A percentile compares a stretch with the other conserved stretches of the same genome.
Evolutionary conservation across 2,797 vertebrate genomes (phyloP).

Genomic region (Furcifer pardalis): DNA sequence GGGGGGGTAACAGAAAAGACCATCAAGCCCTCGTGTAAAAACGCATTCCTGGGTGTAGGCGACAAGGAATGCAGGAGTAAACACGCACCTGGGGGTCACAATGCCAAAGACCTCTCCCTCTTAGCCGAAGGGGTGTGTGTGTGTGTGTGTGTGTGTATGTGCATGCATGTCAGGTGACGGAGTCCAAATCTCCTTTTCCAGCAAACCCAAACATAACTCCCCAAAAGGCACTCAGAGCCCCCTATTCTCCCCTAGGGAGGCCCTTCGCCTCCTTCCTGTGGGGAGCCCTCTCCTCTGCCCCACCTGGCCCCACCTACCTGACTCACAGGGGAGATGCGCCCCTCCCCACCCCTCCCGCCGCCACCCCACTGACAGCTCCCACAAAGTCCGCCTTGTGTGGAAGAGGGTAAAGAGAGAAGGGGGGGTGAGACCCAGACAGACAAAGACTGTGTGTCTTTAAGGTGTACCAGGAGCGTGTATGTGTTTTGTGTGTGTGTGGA

Average conservation of each 20-base stretch:
- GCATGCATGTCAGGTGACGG: no score
- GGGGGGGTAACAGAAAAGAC: no score
- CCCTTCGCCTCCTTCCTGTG: no score
- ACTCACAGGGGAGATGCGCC: not conserved
- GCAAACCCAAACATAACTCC: no score
- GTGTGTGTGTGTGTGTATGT: no score
- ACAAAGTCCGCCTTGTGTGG: not conserved
- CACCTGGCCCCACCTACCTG: constrained; percentile 30
- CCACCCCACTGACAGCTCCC: not conserved
- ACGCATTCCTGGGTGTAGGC: no score
- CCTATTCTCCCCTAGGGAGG: no score
- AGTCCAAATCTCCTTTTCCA: no score
- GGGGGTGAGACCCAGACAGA: not conserved
- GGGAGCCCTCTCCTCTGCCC: no score
- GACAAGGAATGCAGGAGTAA: not conserved
- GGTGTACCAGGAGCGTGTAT: not conserved
- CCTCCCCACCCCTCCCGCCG: not conserved
- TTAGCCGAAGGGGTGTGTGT: not conserved
- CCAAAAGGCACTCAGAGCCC: no score
- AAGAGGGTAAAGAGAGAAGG: not conserved
- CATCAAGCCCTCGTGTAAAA: no score
- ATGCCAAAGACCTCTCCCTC: not conserved
- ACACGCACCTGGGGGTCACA: not conserved
- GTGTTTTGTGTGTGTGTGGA: no score
- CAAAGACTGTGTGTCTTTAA: constrained; percentile 26